Conservation (phyloP, 2,797 vertebrate species). For the Pitangus sulphuratus region DNA sequence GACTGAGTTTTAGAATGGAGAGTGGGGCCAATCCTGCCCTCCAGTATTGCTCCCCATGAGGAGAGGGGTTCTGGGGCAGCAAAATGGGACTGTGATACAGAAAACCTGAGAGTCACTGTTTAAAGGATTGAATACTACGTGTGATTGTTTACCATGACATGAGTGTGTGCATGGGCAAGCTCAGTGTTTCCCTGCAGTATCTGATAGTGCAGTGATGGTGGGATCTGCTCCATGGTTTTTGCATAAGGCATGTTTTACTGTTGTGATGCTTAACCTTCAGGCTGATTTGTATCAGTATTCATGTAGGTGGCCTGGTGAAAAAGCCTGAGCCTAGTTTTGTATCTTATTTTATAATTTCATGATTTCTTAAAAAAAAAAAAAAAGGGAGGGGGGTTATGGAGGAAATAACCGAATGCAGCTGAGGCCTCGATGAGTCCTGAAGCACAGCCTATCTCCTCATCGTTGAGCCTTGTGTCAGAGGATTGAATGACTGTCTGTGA, state of each 20-base stretch:
- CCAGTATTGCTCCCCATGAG: fast-evolving
- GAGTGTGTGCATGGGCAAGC: fast-evolving
- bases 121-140: background rate
- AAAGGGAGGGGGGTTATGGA: fast-evolving
- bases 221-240: background rate
- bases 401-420: background rate
- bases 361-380: background rate
- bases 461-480: background rate
- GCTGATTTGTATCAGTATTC: background rate
- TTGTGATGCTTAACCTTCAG: background rate
- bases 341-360: background rate
- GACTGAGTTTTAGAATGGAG: background rate
- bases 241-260: background rate
- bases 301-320: background rate
- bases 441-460: background rate
- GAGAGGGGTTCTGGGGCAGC: background rate
- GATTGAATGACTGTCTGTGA: background rate
- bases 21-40: background rate
- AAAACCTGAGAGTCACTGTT: background rate
- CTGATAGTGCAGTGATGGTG: background rate
- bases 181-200: background rate
- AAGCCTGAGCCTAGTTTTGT: background rate
- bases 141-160: fast-evolving
- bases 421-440: background rate
- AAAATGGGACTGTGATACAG: background rate